Evolutionary conservation across 2,113 vertebrate genomes (phyloP).

Genomic region (Cranoglanis bouderius): DNA sequence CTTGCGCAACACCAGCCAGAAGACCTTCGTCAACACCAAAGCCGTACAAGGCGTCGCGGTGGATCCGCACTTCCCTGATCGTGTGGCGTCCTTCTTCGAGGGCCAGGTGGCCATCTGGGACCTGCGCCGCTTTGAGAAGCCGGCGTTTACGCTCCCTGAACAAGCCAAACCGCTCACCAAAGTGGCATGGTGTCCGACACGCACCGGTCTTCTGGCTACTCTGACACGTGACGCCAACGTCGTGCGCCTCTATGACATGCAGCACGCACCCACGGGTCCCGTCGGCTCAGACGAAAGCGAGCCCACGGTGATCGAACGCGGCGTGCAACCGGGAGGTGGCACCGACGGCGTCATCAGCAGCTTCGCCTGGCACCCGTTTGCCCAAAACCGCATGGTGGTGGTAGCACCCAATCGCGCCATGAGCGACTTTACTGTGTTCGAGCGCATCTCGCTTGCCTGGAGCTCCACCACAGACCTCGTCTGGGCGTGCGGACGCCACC

Average conservation of each 20-base stretch:
- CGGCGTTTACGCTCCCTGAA: slow-evolving; percentile 92
- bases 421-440: slow-evolving; percentile 97
- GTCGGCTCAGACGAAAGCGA: slow-evolving; percentile 93
- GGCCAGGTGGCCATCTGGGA: slow-evolving; percentile 99
- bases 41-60: slow-evolving; percentile 96
- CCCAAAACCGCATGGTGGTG: slow-evolving; percentile 97
- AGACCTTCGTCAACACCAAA: slow-evolving; percentile 98
- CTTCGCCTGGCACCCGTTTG: slow-evolving; percentile 96
- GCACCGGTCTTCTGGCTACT: slow-evolving; percentile 92
- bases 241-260: slow-evolving; percentile 97
- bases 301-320: slow-evolving; percentile 96
- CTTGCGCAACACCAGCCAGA: slow-evolving; percentile 95
- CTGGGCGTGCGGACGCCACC: slow-evolving; percentile 95
- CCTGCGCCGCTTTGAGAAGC: slow-evolving; percentile 96
- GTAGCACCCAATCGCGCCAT: slow-evolving; percentile 92
- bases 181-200: slow-evolving; percentile 96
- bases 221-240: slow-evolving; percentile 95
- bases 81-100: slow-evolving; percentile 96
- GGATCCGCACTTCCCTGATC: slow-evolving; percentile 91
- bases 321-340: slow-evolving; percentile 88
- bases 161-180: slow-evolving; percentile 95
- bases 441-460: slow-evolving; percentile 96
- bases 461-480: slow-evolving; percentile 92
- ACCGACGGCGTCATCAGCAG: slow-evolving; percentile 88
- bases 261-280: slow-evolving; percentile 89